Percentiles rank a stretch among this genome's conserved stretches.
phyloP scores from a whole-genome alignment of 2,888 invertebrate genomes.

The Drosophila robusta region DNA sequence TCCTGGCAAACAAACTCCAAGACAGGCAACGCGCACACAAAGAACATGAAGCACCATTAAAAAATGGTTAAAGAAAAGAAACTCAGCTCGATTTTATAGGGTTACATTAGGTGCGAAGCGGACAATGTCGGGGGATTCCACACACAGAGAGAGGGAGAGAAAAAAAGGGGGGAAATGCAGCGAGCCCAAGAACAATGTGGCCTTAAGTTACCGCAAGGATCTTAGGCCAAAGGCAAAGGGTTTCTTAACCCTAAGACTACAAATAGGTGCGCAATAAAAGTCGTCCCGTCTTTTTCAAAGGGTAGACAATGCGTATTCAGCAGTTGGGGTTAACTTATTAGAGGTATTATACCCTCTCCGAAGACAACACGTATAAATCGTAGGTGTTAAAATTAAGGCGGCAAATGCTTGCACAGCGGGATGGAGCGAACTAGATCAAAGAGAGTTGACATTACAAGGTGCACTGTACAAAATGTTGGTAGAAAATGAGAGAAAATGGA shows the following conservation, averaged over 20 bases:
- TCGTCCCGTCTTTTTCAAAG: slow-evolving; percentile 24
- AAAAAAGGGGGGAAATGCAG: slow-evolving; percentile 13
- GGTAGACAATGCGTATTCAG: slow-evolving; percentile 9
- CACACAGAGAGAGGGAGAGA: background rate
- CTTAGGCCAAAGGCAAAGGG: slow-evolving; percentile 32
- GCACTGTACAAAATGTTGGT: background rate
- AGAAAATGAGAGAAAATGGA: no score
- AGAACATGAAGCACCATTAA: slow-evolving; percentile 64
- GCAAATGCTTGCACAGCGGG: slow-evolving; percentile 33
- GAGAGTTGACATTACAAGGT: background rate
- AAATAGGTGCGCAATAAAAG: slow-evolving; percentile 58
- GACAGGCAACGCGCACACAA: slow-evolving; percentile 30
- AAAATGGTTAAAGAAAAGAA: slow-evolving; percentile 52
- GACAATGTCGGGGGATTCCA: slow-evolving; percentile 17
- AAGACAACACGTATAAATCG: slow-evolving; percentile 50
- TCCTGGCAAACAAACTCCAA: slow-evolving; percentile 56
- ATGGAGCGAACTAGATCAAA: background rate
- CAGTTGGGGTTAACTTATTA: slow-evolving; percentile 9
- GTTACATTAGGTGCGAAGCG: slow-evolving; percentile 65
- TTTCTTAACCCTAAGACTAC: slow-evolving; percentile 24
- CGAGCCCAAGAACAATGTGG: slow-evolving; percentile 35
- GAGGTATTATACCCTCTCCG: slow-evolving; percentile 7
- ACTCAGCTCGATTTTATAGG: slow-evolving; percentile 55
- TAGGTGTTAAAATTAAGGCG: slow-evolving; percentile 62
- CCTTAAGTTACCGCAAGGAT: slow-evolving; percentile 60